A percentile compares a stretch with the other conserved stretches of the same genome.
Evolutionary conservation across 2,797 vertebrate species (phyloP).

Genomic region (Prionace glauca): DNA sequence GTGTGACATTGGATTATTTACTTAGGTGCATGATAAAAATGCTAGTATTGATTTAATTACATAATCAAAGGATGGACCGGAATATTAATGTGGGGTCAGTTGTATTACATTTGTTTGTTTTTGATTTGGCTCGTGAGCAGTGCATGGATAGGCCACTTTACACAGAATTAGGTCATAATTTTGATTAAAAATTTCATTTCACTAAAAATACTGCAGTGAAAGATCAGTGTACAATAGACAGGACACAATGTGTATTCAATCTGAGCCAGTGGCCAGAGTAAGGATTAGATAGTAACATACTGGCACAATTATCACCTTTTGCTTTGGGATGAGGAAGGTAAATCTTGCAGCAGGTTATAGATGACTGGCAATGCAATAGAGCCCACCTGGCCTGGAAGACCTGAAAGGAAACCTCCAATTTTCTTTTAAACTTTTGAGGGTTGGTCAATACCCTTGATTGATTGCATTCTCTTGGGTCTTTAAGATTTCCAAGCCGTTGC

Average conservation of each 20-base stretch:
- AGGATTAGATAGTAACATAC: neutral
- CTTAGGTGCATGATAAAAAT: too few species aligned
- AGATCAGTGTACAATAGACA: neutral
- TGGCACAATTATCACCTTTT: neutral
- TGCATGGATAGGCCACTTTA: neutral
- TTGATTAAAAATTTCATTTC: too few species aligned
- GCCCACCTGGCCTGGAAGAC: neutral
- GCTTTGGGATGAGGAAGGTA: neutral
- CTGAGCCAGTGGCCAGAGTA: neutral
- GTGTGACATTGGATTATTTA: too few species aligned
- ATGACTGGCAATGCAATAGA: neutral
- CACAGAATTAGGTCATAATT: too few species aligned
- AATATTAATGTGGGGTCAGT: too few species aligned
- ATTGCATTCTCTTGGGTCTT: neutral
- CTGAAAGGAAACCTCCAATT: neutral
- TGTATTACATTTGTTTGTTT: too few species aligned
- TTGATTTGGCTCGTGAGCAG: too few species aligned
- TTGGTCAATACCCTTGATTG: neutral
- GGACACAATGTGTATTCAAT: neutral
- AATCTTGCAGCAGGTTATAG: neutral
- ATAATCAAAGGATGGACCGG: too few species aligned
- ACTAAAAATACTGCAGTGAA: neutral
- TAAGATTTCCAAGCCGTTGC: neutral
- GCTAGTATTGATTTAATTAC: too few species aligned
- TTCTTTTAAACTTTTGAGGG: neutral